Conservation (phyloP, 1,140 invertebrate species). For the Brachionus asplanchnoidis region DNA sequence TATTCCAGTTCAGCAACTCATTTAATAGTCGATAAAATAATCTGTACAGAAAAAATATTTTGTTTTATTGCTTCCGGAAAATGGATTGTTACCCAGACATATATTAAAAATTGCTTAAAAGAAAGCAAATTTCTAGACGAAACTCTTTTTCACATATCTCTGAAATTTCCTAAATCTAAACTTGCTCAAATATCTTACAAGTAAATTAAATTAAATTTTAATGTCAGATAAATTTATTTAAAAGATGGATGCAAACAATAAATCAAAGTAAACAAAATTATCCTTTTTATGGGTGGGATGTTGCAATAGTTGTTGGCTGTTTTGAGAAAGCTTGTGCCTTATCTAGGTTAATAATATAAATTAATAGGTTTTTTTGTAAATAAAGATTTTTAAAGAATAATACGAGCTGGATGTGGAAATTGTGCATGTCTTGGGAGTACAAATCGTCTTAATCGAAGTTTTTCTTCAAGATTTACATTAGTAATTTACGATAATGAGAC, state of each 20-base stretch:
- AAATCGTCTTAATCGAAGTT: neutral
- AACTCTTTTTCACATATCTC: neutral
- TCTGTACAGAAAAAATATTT: conserved; percentile 3
- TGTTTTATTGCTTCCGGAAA: neutral
- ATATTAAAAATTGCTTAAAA: conserved; percentile 13
- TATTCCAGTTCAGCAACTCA: neutral
- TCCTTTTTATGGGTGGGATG: conserved; percentile 4
- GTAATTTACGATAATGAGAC: neutral
- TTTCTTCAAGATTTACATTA: neutral
- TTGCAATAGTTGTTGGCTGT: neutral
- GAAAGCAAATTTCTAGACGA: conserved; percentile 7
- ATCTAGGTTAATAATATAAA: neutral
- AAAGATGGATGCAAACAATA: neutral
- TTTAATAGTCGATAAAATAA: conserved; percentile 7
- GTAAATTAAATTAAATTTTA: neutral
- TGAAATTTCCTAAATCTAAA: neutral
- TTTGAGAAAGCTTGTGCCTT: neutral
- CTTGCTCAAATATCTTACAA: neutral
- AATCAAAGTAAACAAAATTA: neutral
- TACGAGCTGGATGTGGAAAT: neutral
- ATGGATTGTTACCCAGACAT: conserved; percentile 17
- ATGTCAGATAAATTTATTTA: neutral
- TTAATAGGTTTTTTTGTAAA: neutral
- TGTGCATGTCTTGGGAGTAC: neutral
- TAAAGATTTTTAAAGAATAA: neutral